Evolutionary conservation across 2,113 vertebrate genomes (phyloP), one percentile per base, ranked within the genome.

Genomic region (Chinchilla lanigera): DNA sequence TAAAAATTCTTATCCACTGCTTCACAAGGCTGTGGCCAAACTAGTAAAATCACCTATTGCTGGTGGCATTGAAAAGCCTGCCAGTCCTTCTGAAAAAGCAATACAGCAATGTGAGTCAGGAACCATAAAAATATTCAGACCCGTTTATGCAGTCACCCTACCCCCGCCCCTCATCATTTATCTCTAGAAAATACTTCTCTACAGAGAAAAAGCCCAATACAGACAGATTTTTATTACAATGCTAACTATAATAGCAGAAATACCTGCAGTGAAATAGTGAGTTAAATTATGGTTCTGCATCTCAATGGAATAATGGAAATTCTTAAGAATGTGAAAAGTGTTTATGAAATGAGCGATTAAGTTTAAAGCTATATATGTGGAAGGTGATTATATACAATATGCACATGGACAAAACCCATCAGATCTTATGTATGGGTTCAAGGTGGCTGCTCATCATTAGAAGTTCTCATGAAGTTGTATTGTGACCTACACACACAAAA

Each of bases 301-400:
- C 35, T 92, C 24, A 1, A 20, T 56, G 69, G 67, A 90, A 90
- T 96, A 71, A 94, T 96, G 93, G 87, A 77, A 94, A 92, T 69
- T 75, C 91, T 84, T 92, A 90, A 87, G 88, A 84, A 75, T 44
- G 33, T 81, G 54, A 28, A 63, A 94, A 81, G 93, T 94, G 75
- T 94, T 86, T 96, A 75, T 87, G 94, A 93, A 96, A 86, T 69
- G 93, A 96, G 54, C 96, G 41, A 41, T 50, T 94, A 90, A 93
- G 44, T 95, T 91, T 89, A 78, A 89, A 93, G 91, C 82, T 83
- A 14, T 75, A 50, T 41, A 56, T 41, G 16, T 44, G 24, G 81
- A 81, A 58, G 61, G 24, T 41, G 54, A 90, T 81, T 92, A 44
- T 35, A 2, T 60, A 6, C 44, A 63, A 81, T 58, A 58, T 17